phyloP scores from a whole-genome alignment of 2,797 vertebrate genomes.

The Triplophysa bombifrons region DNA sequence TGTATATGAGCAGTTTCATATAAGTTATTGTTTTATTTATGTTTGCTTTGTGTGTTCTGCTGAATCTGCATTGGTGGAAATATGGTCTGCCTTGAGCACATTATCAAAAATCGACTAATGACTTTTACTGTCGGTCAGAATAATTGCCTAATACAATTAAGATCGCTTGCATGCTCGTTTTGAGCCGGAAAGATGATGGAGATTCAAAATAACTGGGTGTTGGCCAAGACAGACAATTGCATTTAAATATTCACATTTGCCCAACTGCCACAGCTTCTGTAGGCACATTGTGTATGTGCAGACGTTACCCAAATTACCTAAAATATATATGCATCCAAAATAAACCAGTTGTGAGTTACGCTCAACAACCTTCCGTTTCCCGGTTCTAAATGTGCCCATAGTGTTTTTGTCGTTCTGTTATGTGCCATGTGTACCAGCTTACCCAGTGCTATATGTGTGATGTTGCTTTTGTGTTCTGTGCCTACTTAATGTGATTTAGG shows the following conservation, averaged over 20 bases:
- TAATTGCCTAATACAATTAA: neutral
- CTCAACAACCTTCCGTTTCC: conserved; percentile 16
- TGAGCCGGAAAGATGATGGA: neutral
- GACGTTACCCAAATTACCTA: conserved; percentile 17
- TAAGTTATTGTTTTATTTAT: conserved; percentile 73
- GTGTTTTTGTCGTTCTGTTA: conserved; percentile 33
- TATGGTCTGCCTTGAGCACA: conserved; percentile 38
- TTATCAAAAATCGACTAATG: neutral
- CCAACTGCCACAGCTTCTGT: neutral
- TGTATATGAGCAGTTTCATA: conserved; percentile 72
- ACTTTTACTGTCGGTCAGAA: neutral
- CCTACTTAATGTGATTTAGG: conserved; percentile 62
- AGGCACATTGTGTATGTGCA: neutral
- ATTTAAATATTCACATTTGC: neutral
- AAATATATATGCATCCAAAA: neutral
- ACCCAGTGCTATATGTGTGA: conserved; percentile 51
- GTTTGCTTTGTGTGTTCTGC: conserved; percentile 42
- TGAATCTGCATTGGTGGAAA: conserved; percentile 51
- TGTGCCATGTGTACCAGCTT: conserved; percentile 50
- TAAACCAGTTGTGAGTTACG: neutral
- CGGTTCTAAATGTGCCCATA: conserved; percentile 34
- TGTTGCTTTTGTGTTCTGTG: conserved; percentile 60
- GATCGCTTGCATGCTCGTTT: neutral
- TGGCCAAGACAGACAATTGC: neutral
- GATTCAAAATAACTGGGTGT: neutral